Evolutionary conservation across 2,888 invertebrate genomes (phyloP).

Genomic region (Penaeus monodon): DNA sequence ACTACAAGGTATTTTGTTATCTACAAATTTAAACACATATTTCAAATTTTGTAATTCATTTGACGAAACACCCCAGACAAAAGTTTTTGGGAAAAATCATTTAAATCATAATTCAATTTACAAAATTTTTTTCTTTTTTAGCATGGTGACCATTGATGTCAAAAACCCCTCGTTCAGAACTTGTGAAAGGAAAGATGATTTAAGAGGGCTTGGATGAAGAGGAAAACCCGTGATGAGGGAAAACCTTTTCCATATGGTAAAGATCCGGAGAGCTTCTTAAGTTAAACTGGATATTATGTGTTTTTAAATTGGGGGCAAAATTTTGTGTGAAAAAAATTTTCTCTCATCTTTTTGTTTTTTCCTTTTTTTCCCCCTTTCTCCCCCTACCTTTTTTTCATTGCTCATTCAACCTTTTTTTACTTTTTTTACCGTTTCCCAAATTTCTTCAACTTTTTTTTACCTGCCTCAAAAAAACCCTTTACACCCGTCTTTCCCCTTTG

Average conservation of each 20-base stretch:
- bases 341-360: neutral
- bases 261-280: constrained; percentile 57
- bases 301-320: neutral
- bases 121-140: constrained; percentile 70
- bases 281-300: constrained; percentile 65
- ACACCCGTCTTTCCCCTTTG: neutral
- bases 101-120: neutral
- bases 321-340: neutral
- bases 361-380: neutral
- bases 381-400: neutral
- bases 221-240: constrained; percentile 39
- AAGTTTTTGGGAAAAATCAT: neutral
- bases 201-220: constrained; percentile 68
- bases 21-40: no score
- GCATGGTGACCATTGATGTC: constrained; percentile 82
- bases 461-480: no score
- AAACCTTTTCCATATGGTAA: constrained; percentile 67
- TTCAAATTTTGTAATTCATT: no score
- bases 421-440: no score
- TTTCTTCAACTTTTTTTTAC: neutral
- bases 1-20: no score
- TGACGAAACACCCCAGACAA: no score
- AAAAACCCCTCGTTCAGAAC: constrained; percentile 76
- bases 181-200: constrained; percentile 69
- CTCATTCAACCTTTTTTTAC: no score